Evolutionary conservation across 1,140 invertebrate genomes (phyloP), one percentile per base, ranked within the genome.

Genomic region (Heliconius congener): DNA sequence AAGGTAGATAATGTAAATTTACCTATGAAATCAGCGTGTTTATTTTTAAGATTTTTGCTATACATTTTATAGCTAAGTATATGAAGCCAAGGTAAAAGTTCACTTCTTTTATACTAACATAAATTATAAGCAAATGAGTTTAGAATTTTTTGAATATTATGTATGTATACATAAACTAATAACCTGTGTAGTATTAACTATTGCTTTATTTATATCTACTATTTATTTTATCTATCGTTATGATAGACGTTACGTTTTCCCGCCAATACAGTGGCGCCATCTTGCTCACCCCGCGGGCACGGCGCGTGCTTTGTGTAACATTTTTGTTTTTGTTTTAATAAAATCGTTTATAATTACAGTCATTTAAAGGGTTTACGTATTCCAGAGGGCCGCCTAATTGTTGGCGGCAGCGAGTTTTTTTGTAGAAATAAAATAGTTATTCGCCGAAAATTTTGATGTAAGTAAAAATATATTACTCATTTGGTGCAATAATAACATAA

Each of bases 261-360:
- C 80, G 80, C 83, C 76, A 84, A 84, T 80, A 66, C 80, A 76
- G 83, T 84, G 83, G 83, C 83, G 83, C 83, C 83, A 82, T 84
- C 83, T 82, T 77, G 77, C 70, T 73, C 23, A 46, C 80, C 78
- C n/a, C 23, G 76, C 23, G 73, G 84, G 73, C 80, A 76, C 86
- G 84, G 85, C 84, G 85, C 85, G 87, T 86, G 87, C 84, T 85
- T 88, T 88, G 84, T 75, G 27, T 66, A 66, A 27, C 60, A 30
- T 66, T 66, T 66, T 30, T 52, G 75, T 77, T 77, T 87, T 83
- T 82, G 77, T 86, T 86, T 78, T 81, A 85, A 84, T 85, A 88
- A 86, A 88, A 88, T 79, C 78, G 75, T 60, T 83, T 85, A 82
- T 88, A 88, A 88, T 88, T 85, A 85, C 84, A 81, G 87, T 84